A percentile compares a stretch with the other conserved stretches of the same genome.
phyloP scores from a whole-genome alignment of 1,140 invertebrate genomes.

The Apis florea region DNA sequence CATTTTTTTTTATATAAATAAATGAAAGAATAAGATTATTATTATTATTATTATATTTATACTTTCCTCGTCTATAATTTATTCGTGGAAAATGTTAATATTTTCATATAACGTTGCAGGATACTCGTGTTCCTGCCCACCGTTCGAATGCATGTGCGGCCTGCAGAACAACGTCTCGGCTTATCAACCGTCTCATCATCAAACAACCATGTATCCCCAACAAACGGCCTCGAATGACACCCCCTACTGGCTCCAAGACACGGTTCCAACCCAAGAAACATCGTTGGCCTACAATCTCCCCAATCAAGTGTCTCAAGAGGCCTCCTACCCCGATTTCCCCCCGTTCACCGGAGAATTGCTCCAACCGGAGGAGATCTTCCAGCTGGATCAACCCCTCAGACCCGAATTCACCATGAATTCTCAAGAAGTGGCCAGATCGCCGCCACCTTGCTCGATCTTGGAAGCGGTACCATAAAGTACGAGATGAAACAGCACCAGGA shows the following conservation, averaged over 20 bases:
- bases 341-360: slow-evolving; percentile 85
- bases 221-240: slow-evolving; percentile 64
- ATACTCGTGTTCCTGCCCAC: slow-evolving; percentile 84
- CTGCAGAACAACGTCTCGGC: slow-evolving; percentile 67
- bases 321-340: slow-evolving; percentile 78
- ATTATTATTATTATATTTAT: not conserved
- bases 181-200: slow-evolving; percentile 73
- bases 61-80: not conserved
- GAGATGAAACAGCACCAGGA: slow-evolving; percentile 73
- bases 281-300: slow-evolving; percentile 67
- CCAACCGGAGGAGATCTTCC: slow-evolving; percentile 89
- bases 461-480: slow-evolving; percentile 84
- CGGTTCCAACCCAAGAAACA: slow-evolving; percentile 64
- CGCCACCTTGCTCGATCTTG: slow-evolving; percentile 86
- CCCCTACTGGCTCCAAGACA: slow-evolving; percentile 75
- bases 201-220: slow-evolving; percentile 63
- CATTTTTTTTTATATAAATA: too few species aligned
- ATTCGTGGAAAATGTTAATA: not conserved
- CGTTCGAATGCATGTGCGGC: slow-evolving; percentile 84
- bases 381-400: slow-evolving; percentile 87
- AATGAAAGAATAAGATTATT: too few species aligned
- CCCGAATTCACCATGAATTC: slow-evolving; percentile 80
- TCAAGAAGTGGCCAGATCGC: slow-evolving; percentile 82
- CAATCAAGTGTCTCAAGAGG: slow-evolving; percentile 72
- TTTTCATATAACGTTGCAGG: slow-evolving; percentile 73